These are phyloP conservation scores for Heliothis subflexa DNA, from an alignment of 1,140 invertebrate species.

Conservation along the genomic window DNA sequence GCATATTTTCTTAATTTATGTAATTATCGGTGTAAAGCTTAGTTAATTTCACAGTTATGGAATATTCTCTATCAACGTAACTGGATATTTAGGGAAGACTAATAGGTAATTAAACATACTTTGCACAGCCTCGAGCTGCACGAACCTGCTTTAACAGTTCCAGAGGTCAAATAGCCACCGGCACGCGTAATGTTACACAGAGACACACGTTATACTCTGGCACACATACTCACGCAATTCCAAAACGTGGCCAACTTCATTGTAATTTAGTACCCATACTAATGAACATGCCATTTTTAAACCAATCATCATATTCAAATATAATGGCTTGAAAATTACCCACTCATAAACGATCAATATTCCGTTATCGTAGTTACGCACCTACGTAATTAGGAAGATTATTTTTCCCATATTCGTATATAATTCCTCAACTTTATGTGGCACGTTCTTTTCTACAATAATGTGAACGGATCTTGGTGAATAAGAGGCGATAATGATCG, in stretches of 20 bases:
- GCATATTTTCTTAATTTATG: too few relatives aligned
- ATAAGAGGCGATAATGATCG: slow-evolving; percentile 16
- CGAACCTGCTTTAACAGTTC: not conserved
- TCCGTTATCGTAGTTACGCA: slow-evolving; percentile 24
- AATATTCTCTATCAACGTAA: not conserved
- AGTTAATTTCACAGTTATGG: too few relatives aligned
- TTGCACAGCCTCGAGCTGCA: not conserved
- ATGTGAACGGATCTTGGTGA: slow-evolving; percentile 5
- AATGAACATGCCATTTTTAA: slow-evolving; percentile 6
- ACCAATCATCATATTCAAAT: slow-evolving; percentile 26
- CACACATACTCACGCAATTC: not conserved
- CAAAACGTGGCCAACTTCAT: slow-evolving; percentile 16
- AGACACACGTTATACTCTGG: not conserved
- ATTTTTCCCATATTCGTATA: slow-evolving; percentile 17
- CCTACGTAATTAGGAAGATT: slow-evolving; percentile 2
- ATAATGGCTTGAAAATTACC: slow-evolving; percentile 24
- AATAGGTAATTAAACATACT: not conserved
- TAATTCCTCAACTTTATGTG: not conserved
- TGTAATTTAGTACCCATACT: slow-evolving; percentile 25
- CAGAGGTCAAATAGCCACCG: slow-evolving; percentile 19
- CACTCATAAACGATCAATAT: slow-evolving; percentile 17
- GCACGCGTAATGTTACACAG: slow-evolving; percentile 2
- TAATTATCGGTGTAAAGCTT: too few relatives aligned
- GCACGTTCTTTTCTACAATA: slow-evolving; percentile 12
- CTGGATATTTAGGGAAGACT: not conserved